Base-by-base conservation (phyloP, 1,140 invertebrate genomes). In the Tetraneura akinire region DNA sequence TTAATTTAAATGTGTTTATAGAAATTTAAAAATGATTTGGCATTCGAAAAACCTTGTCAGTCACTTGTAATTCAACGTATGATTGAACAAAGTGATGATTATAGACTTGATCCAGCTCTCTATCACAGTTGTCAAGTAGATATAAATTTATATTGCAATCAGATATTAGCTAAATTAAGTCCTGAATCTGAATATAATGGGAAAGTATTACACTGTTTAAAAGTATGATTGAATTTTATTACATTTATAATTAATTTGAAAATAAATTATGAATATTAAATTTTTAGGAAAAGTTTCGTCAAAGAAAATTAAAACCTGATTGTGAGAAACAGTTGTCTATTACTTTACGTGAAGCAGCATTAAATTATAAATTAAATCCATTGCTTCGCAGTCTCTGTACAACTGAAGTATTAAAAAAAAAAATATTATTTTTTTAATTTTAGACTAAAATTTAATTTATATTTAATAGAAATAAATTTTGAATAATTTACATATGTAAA, bases 51-150 rank as follows among this genome's bases (percentile, higher is more conserved):
- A 76, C 91, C 91, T 74, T 99, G 98, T 85, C 91, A 93, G 84
- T 87, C 91, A 71, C 89, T 98, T 16, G 92, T 99, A 4, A 88
- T 95, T 11, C 92, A 92, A 85, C 88, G 97, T 84, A 93, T 98
- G 90, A 92, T 96, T 80, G 94, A 96, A 85, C 94, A 97, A 87
- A 96, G 94, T 85, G 89, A 91, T 62, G 96, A 99, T 87, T 95
- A 94, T 83, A 89, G 96, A 82, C 91, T 99, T 66, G 98, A 99
- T 88, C 93, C 94, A 18, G 88, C 90, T 10, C 87, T 99, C 42
- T 92, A 94, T 85, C 90, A 90, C 81, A 89, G 90, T 8, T 98
- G 96, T 84, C 87, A 88, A 47, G 83, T 86, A 81, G 95, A 96
- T 88, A 93, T 92, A 85, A 86, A 86, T 82, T 91, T 91, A 84